Evolutionary conservation across 2,797 vertebrate genomes (phyloP).

Genomic region (Catamblyrhynchus diadema): DNA sequence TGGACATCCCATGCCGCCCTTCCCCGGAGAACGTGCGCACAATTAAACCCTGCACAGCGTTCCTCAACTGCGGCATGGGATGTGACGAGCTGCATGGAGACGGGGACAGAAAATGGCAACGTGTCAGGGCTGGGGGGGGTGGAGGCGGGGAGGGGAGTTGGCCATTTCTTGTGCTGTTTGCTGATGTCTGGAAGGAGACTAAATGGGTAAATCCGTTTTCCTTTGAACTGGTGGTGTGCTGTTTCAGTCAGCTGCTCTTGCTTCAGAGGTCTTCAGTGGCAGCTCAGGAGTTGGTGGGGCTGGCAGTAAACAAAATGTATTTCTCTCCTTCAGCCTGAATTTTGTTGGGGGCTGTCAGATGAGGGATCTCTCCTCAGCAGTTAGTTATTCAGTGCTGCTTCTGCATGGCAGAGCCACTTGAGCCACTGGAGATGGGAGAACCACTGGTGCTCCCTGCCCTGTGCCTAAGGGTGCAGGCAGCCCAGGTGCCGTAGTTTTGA

Average conservation of each 20-base stretch:
- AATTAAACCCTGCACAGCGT: not conserved
- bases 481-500: not conserved
- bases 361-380: not conserved
- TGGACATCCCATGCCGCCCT: not conserved
- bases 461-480: not conserved
- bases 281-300: not conserved
- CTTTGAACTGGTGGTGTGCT: not conserved
- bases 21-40: not conserved
- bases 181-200: not conserved
- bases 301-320: not conserved
- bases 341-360: not conserved
- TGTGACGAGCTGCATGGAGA: slow-evolving; percentile 14
- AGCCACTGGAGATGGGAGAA: not conserved
- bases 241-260: not conserved
- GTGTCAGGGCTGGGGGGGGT: not conserved
- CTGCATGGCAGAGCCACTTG: not conserved
- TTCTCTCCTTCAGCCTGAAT: not conserved
- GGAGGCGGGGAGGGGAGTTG: not conserved
- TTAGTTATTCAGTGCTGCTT: not conserved
- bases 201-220: not conserved
- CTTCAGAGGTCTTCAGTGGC: not conserved
- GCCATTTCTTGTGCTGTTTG: not conserved
- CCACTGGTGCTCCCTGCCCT: not conserved
- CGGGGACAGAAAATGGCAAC: slow-evolving; percentile 7
- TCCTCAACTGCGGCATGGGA: not conserved